Base-by-base conservation (phyloP, 2,888 invertebrate genomes). In the Merodon equestris region DNA sequence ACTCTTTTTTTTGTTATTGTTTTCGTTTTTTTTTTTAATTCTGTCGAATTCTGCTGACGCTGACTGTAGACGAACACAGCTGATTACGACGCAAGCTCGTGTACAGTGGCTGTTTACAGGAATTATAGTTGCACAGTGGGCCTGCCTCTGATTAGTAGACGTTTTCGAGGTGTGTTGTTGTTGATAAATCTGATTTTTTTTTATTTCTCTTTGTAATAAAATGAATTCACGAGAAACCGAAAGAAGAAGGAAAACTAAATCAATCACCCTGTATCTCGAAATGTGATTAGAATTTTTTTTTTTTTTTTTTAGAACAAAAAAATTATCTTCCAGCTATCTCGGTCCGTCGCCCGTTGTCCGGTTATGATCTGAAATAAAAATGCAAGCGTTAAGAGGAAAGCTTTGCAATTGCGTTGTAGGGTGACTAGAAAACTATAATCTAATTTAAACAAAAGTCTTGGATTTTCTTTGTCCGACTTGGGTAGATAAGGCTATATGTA, bases 201-300 rank as follows among this genome's bases (percentile, higher is more conserved):
- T 48, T 12, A 4, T 42, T 44, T 45, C 51, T 54, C 4, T 17
- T 27, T 12, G 63, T 9, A 44, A 53, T 42, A 13, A 18, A 75
- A 42, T 42, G 12, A 19, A 58, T 38, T 38, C 15, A 15, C 61
- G 50, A 42, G 17, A 56, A 51, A 47, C 19, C 13, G 57, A 64
- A 63, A 61, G 19, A 42, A 74, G 27, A 75, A 61, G 27, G 14
- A 40, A 68, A 64, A 63, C n/a, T 51, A 70, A 75, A 75, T 58
- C 61, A 54, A 58, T 54, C 70, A 64, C 70, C 53, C 19, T 42
- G 54, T 70, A 27, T 7, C 7, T 27, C 7, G 27, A 7, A 7
- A 4, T 27, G 27, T 27, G 45, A 38, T 63, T 57, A 10, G 27
- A 4, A 4, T 27, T 27, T 27, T 27, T 27, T 27, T 27, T 27